These are phyloP conservation scores for Neofelis nebulosa DNA, from an alignment of 2,113 vertebrate genomes.

Conservation along the genomic window DNA sequence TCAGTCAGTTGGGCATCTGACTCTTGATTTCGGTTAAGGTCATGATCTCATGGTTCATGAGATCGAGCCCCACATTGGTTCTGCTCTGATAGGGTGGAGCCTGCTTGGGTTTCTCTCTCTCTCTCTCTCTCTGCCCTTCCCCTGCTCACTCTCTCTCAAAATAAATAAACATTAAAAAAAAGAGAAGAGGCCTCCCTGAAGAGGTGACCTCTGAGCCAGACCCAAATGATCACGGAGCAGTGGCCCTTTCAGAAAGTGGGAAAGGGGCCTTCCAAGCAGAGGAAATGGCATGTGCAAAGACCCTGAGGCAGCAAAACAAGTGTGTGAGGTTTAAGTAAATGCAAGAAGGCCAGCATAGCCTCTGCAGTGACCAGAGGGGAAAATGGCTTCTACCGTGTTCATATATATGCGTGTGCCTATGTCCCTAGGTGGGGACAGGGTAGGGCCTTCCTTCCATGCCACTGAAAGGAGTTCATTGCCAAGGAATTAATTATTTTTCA, in stretches of 20 bases:
- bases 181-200: no score
- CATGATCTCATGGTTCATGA: no score
- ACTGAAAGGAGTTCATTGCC: background rate
- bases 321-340: background rate
- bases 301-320: background rate
- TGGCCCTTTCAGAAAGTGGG: background rate
- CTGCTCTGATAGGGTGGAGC: no score
- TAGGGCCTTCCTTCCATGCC: background rate
- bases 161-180: no score
- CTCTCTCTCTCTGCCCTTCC: no score
- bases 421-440: background rate
- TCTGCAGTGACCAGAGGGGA: background rate
- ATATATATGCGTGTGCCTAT: rapidly evolving
- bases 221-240: background rate
- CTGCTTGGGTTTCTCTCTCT: no score
- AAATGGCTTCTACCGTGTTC: background rate
- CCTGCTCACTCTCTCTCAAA: no score
- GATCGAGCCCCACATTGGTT: no score
- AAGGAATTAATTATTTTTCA: background rate
- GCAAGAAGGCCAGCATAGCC: background rate
- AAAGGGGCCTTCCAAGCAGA: background rate
- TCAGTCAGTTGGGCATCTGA: no score
- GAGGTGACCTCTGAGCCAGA: background rate
- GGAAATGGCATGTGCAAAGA: background rate
- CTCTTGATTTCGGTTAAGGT: no score